phyloP scores from a whole-genome alignment of 2,797 vertebrate genomes.

The Coregonus ussuriensis region DNA sequence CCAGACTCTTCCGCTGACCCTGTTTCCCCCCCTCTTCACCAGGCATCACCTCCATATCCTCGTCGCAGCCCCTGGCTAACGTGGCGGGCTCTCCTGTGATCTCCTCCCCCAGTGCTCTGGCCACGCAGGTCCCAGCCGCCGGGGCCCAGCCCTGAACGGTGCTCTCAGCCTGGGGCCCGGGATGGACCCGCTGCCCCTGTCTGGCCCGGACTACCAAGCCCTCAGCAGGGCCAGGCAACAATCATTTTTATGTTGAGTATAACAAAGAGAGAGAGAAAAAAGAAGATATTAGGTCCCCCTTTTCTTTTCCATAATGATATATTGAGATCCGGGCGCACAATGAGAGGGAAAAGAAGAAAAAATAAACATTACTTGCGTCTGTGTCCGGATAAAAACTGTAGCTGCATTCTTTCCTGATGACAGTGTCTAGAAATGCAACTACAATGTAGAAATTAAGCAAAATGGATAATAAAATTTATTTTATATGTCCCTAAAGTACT shows the following conservation, averaged over 20 bases:
- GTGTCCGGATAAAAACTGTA: slow-evolving; percentile 34
- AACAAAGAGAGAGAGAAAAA: slow-evolving; percentile 21
- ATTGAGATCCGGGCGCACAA: slow-evolving; percentile 19
- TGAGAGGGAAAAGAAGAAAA: slow-evolving; percentile 12
- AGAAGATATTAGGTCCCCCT: slow-evolving; percentile 42
- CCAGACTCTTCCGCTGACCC: neutral
- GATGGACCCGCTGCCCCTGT: neutral
- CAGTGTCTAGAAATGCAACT: slow-evolving; percentile 61
- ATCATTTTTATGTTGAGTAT: slow-evolving; percentile 57
- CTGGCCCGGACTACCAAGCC: neutral
- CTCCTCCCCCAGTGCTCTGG: slow-evolving; percentile 61
- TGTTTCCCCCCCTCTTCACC: slow-evolving; percentile 14
- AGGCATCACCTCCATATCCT: slow-evolving; percentile 66
- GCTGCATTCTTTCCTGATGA: slow-evolving; percentile 59
- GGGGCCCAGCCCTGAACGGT: slow-evolving; percentile 62
- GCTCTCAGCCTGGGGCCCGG: neutral
- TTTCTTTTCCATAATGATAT: slow-evolving; percentile 47
- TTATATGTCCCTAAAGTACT: slow-evolving; percentile 69
- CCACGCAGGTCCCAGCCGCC: slow-evolving; percentile 60
- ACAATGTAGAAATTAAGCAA: slow-evolving; percentile 64
- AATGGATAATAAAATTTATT: slow-evolving; percentile 74
- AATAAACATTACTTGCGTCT: slow-evolving; percentile 33
- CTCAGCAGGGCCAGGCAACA: neutral
- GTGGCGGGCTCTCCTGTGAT: slow-evolving; percentile 65
- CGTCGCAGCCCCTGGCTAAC: slow-evolving; percentile 64